A percentile compares a stretch with the other conserved stretches of the same genome.
Evolutionary conservation across 2,797 vertebrate genomes (phyloP).

Genomic region (Varecia variegata): DNA sequence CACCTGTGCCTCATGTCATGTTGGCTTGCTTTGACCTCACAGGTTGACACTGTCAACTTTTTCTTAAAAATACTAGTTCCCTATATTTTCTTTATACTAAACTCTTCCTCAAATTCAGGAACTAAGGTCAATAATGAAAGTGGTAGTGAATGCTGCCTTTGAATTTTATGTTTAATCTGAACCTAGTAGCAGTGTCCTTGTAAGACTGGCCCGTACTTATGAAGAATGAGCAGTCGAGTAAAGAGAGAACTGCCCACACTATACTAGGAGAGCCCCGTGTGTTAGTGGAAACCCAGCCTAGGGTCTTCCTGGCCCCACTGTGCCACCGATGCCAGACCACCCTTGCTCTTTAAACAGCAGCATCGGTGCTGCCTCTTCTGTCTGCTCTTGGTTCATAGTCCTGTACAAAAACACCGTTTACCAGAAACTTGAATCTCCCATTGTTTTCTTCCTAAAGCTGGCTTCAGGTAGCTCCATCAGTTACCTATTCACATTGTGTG

Average conservation of each 20-base stretch:
- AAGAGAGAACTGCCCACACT: not conserved
- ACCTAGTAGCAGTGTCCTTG: not conserved
- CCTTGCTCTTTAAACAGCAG: not conserved
- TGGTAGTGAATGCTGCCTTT: not conserved
- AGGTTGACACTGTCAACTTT: not conserved
- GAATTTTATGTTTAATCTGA: not conserved
- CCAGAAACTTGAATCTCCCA: not conserved
- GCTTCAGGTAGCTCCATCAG: not conserved
- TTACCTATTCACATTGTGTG: not conserved
- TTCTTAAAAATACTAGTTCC: not conserved
- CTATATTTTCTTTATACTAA: not conserved
- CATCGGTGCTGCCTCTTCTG: not conserved
- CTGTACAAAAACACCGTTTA: not conserved
- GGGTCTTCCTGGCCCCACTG: not conserved
- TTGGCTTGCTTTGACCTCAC: not conserved
- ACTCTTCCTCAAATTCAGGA: not conserved
- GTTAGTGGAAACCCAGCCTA: not conserved
- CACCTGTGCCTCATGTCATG: not conserved
- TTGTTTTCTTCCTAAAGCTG: not conserved
- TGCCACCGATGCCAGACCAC: not conserved
- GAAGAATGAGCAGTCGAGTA: not conserved
- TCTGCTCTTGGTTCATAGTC: not conserved
- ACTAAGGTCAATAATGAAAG: not conserved
- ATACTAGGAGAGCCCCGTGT: accelerated
- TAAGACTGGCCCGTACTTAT: not conserved